These are phyloP conservation scores for Oryzias javanicus DNA, from an alignment of 2,113 vertebrate species.

Conservation along the genomic window DNA sequence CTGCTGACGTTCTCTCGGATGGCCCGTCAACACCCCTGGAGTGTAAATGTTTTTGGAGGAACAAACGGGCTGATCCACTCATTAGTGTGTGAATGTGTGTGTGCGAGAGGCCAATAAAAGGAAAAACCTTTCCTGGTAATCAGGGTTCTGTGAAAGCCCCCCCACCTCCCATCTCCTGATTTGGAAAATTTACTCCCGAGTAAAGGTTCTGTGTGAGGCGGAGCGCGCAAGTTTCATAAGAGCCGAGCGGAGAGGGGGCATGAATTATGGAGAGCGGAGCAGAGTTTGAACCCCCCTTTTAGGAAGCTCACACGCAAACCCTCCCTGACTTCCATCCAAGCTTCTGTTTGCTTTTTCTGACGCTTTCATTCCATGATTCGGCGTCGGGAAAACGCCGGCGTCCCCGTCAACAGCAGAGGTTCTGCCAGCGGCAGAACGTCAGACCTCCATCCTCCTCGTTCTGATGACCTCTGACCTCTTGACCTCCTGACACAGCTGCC, in stretches of 20 bases:
- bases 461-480: constrained; percentile 66
- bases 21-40: constrained; percentile 28
- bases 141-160: constrained; percentile 32
- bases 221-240: constrained; percentile 58
- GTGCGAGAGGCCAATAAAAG: constrained; percentile 47
- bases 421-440: no score
- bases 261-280: constrained; percentile 74
- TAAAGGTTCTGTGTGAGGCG: constrained; percentile 35
- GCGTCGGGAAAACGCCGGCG: not conserved
- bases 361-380: not conserved
- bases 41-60: constrained; percentile 43
- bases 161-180: constrained; percentile 45
- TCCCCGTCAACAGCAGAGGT: no score
- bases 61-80: constrained; percentile 38
- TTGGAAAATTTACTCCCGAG: constrained; percentile 55
- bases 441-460: constrained; percentile 4
- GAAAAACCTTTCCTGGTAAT: constrained; percentile 54
- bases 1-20: constrained; percentile 5
- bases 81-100: constrained; percentile 25
- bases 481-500: constrained; percentile 63
- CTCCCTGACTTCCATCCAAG: constrained; percentile 32
- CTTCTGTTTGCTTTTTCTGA: constrained; percentile 21
- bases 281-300: constrained; percentile 66
- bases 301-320: constrained; percentile 63
- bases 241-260: constrained; percentile 59